Evolutionary conservation across 2,888 invertebrate genomes (phyloP).

Genomic region (Pollenia amentaria): DNA sequence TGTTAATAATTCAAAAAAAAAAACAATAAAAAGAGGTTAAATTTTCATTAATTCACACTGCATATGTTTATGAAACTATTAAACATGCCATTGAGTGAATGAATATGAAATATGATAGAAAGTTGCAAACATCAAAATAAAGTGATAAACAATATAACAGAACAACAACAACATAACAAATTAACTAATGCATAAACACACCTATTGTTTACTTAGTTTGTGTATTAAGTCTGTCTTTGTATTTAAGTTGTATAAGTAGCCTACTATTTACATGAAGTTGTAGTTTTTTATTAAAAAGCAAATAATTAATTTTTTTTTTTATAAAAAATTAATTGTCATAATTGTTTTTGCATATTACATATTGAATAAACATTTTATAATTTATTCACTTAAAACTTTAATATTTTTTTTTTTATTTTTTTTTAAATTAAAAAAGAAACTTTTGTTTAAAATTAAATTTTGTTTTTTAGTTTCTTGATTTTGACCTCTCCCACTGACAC

Average conservation of each 20-base stretch:
- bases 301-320: too few species aligned
- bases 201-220: neutral
- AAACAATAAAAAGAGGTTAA: constrained; percentile 70
- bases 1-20: constrained; percentile 1
- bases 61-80: constrained; percentile 58
- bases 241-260: constrained; percentile 18
- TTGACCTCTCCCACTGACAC: constrained; percentile 74
- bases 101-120: constrained; percentile 59
- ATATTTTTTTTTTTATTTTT: constrained; percentile 11
- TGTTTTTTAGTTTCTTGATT: neutral
- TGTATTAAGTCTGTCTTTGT: constrained; percentile 1
- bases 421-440: constrained; percentile 2
- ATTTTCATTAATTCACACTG: constrained; percentile 73
- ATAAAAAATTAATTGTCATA: constrained; percentile 7
- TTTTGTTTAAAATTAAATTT: neutral
- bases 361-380: too few species aligned
- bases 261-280: constrained; percentile 1
- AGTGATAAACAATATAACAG: constrained; percentile 5
- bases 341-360: neutral
- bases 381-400: too few species aligned
- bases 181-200: neutral
- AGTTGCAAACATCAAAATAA: constrained; percentile 53
- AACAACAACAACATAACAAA: neutral
- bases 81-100: constrained; percentile 16
- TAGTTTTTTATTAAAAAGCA: neutral